A percentile compares a stretch with the other conserved stretches of the same genome.
Conservation (phyloP, 2,113 vertebrate species). For the Thalassoma bifasciatum region DNA sequence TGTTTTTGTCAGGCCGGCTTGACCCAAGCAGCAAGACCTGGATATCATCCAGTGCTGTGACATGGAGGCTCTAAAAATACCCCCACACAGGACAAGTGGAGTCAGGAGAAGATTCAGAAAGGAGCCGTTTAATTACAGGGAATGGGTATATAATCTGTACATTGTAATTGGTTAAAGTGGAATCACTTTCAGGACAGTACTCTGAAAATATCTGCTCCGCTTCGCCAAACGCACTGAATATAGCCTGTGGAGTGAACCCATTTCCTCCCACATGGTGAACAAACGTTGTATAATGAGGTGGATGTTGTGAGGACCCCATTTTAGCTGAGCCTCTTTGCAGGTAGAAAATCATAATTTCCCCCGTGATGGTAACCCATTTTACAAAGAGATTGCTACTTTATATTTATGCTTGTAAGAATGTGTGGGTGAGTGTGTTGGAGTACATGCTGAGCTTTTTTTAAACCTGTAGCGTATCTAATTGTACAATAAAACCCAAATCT, state of each 20-base stretch:
- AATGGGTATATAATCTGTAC: background rate
- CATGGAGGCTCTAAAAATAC: slow-evolving; percentile 73
- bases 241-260: slow-evolving; percentile 33
- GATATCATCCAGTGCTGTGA: slow-evolving; percentile 68
- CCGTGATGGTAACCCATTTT: slow-evolving; percentile 69
- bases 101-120: slow-evolving; percentile 30
- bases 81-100: slow-evolving; percentile 25
- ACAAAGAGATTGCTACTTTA: slow-evolving; percentile 48
- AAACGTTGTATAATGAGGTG: slow-evolving; percentile 57
- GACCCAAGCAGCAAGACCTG: slow-evolving; percentile 75
- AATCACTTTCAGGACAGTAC: slow-evolving; percentile 1
- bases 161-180: background rate
- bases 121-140: slow-evolving; percentile 19
- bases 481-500: slow-evolving; percentile 26
- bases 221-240: slow-evolving; percentile 11
- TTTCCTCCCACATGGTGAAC: slow-evolving; percentile 58
- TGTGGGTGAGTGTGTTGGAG: slow-evolving; percentile 35
- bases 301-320: slow-evolving; percentile 58
- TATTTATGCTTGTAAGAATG: slow-evolving; percentile 45
- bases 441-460: slow-evolving; percentile 5
- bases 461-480: slow-evolving; percentile 39
- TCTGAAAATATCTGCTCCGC: slow-evolving; percentile 31
- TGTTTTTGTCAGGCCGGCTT: slow-evolving; percentile 72
- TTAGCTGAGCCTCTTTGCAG: slow-evolving; percentile 64
- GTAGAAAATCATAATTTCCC: slow-evolving; percentile 67